A percentile compares a stretch with the other conserved stretches of the same genome.
phyloP scores from a whole-genome alignment of 2,888 invertebrate species.

The Mycalesis mineus region DNA sequence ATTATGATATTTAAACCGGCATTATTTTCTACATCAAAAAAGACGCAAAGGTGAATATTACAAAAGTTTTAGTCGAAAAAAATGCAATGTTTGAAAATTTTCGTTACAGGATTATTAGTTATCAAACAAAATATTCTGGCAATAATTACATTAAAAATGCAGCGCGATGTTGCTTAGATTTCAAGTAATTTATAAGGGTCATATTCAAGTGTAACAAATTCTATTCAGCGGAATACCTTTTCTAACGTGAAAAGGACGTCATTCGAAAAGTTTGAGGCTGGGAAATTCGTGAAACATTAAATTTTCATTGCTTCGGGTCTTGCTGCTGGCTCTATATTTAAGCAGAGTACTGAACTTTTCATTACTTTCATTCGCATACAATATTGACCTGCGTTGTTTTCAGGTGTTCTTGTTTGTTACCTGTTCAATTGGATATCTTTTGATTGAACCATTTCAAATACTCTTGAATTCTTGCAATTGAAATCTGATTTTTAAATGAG shows the following conservation, averaged over 20 bases:
- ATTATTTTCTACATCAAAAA: constrained; percentile 9
- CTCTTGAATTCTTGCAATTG: too few relatives aligned
- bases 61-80: too few relatives aligned
- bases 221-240: background rate
- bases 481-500: too few relatives aligned
- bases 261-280: background rate
- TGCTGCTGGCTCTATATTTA: background rate
- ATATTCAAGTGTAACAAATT: background rate
- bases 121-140: too few relatives aligned
- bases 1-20: constrained; percentile 28
- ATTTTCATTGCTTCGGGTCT: background rate
- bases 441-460: too few relatives aligned
- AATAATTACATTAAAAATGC: too few relatives aligned
- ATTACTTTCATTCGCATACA: background rate
- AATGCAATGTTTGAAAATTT: too few relatives aligned
- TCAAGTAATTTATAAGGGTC: background rate
- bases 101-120: too few relatives aligned
- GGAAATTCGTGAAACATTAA: background rate
- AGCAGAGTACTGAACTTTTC: background rate
- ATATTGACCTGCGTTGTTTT: background rate
- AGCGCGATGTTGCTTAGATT: background rate
- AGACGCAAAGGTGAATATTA: constrained; percentile 25
- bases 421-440: too few relatives aligned
- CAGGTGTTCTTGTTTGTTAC: too few relatives aligned
- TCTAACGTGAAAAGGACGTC: background rate